Evolutionary conservation across 2,797 vertebrate genomes (phyloP).

Genomic region (Gambelia wislizenii): DNA sequence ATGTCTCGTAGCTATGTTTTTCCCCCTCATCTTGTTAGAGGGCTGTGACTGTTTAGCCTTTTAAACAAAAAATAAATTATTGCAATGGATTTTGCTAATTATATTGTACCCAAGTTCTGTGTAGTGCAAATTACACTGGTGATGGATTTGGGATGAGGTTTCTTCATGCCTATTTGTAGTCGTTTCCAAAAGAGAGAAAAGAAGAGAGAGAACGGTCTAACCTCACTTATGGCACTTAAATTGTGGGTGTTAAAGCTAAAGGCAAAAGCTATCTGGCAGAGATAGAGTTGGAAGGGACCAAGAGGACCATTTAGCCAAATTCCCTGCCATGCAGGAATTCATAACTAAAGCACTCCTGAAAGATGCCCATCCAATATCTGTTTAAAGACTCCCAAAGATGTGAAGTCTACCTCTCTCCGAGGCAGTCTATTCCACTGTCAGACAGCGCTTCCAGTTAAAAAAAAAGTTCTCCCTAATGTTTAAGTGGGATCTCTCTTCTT

Average conservation of each 20-base stretch:
- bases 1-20: slow-evolving; percentile 52
- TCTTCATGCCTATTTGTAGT: slow-evolving; percentile 71
- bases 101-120: slow-evolving; percentile 66
- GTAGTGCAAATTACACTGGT: slow-evolving; percentile 63
- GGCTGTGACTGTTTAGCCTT: slow-evolving; percentile 69
- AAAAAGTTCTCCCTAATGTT: no score
- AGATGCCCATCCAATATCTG: no score
- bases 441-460: no score
- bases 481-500: no score
- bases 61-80: slow-evolving; percentile 78
- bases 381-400: no score
- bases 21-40: slow-evolving; percentile 60
- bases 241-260: not conserved
- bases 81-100: slow-evolving; percentile 76
- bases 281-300: no score
- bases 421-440: no score
- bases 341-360: no score
- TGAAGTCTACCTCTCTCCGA: no score
- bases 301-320: no score
- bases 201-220: slow-evolving; percentile 21
- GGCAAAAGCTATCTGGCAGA: no score
- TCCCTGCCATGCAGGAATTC: no score
- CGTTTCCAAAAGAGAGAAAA: slow-evolving; percentile 32
- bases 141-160: slow-evolving; percentile 70
- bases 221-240: slow-evolving; percentile 37